Evolutionary conservation across 2,888 invertebrate genomes (phyloP), one percentile per base, ranked within the genome.

Genomic region (Caenorhabditis uteleia): DNA sequence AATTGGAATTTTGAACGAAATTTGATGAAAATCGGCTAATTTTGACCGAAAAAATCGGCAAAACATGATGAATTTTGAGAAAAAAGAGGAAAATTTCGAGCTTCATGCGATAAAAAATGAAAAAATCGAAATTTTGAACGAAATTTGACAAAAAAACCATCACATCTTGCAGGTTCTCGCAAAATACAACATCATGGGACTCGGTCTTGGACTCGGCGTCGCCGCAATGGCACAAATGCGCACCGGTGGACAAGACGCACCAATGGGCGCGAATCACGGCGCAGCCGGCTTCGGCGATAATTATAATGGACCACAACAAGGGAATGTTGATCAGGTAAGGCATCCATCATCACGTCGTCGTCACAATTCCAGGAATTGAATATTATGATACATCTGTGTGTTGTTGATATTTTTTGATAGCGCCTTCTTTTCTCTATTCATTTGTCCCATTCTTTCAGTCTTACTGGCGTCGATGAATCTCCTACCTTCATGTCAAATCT

Each of bases 181-280:
- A 79, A 94, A 91, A 87, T 95, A 95, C 87, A 88, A 88, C 70
- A 91, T 95, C 82, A 89, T 95, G 70, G 92, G 91, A 53, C 89
- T 91, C 86, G 91, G 91, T 1, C 77, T 86, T 7, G 83, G 83
- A 3, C 68, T 83, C n/a, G 83, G 83, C 25, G 82, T 82, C 5
- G 82, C 83, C 2, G 80, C 83, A 6, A 78, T 83, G 79, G 83
- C 82, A 16, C 77, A 79, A 59, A 77, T 79, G 75, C 60, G 79
- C 21, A 68, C 72, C 26, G 61, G 55, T 20, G 64, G 59, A 8
- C 68, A 65, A 18, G 70, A 60, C 18, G 7, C 45, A 3, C 48
- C 27, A 20, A 51, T 56, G 54, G 48, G 61, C 16, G 12, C 64
- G n/a, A 68, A 67, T 36, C 70, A 70, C n/a, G 70, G 70, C 33